These are phyloP conservation scores for Dasysyrphus albostriatus DNA, from an alignment of 2,888 invertebrate genomes.

Conservation along the genomic window DNA sequence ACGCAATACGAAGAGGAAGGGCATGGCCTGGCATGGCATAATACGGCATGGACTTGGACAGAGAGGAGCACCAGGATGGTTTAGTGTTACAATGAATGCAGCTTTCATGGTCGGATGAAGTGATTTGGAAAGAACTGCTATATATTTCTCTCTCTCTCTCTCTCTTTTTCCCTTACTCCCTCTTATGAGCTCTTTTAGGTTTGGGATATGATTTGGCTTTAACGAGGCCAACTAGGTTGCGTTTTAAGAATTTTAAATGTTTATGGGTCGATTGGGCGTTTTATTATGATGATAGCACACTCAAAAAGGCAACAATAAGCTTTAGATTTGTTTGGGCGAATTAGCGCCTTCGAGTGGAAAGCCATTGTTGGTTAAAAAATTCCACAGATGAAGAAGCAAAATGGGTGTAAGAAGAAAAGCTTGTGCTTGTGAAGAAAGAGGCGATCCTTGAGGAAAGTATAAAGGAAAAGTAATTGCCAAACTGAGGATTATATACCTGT, in stretches of 20 bases:
- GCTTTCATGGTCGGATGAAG: constrained; percentile 50
- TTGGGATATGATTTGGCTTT: constrained; percentile 43
- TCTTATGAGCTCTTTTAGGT: not conserved
- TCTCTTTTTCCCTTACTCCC: not conserved
- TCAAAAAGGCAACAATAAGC: constrained; percentile 32
- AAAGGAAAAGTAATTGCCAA: not conserved
- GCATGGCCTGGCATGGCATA: constrained; percentile 21
- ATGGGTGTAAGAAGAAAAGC: not conserved
- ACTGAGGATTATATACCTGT: not conserved
- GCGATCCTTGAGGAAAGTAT: not conserved
- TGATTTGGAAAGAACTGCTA: constrained; percentile 34
- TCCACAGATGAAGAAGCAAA: not conserved
- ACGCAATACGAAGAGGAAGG: constrained; percentile 53
- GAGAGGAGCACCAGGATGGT: not conserved
- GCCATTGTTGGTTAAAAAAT: constrained; percentile 17
- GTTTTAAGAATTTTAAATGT: constrained; percentile 37
- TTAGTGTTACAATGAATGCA: constrained; percentile 39
- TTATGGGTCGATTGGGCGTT: constrained; percentile 40
- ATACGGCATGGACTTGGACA: not conserved
- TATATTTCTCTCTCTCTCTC: not conserved
- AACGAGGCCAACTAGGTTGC: constrained; percentile 37
- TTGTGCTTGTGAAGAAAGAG: not conserved
- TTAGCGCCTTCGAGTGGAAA: constrained; percentile 30
- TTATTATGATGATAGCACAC: constrained; percentile 39
- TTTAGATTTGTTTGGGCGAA: constrained; percentile 25